These are phyloP conservation scores for Talpa occidentalis DNA, from an alignment of 2,113 vertebrate genomes.

Conservation along the genomic window DNA sequence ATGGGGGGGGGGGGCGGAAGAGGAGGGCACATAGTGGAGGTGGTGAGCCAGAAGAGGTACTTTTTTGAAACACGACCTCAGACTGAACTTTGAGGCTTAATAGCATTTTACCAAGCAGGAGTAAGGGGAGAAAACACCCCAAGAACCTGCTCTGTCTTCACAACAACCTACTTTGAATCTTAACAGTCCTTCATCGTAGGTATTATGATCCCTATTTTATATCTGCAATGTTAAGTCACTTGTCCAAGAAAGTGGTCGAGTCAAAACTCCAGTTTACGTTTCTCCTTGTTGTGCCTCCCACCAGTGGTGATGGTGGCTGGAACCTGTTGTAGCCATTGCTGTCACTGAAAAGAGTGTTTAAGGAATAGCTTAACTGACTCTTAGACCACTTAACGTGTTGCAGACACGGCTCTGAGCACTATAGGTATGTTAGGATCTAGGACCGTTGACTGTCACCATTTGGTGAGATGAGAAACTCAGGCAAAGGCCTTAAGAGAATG, in stretches of 20 bases:
- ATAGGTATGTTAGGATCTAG: background rate
- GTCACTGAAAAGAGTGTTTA: slow-evolving; percentile 1
- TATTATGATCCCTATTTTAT: background rate
- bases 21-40: background rate
- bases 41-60: background rate
- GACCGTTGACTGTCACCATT: background rate
- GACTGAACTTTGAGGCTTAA: background rate
- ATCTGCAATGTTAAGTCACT: slow-evolving; percentile 24
- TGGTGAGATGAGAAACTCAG: slow-evolving; percentile 26
- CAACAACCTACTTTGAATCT: background rate
- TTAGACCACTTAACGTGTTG: slow-evolving; percentile 4
- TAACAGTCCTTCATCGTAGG: background rate
- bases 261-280: slow-evolving; percentile 34
- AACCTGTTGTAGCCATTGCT: background rate
- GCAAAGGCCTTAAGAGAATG: background rate
- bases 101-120: background rate
- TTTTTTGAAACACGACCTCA: background rate
- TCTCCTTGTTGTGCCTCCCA: background rate
- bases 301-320: background rate
- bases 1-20: too few relatives aligned
- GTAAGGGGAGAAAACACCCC: background rate
- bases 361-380: background rate
- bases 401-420: slow-evolving; percentile 20
- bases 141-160: background rate
- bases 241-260: slow-evolving; percentile 1